Conservation (phyloP, 2,797 vertebrate genomes). For the Smutsia temminckii region DNA sequence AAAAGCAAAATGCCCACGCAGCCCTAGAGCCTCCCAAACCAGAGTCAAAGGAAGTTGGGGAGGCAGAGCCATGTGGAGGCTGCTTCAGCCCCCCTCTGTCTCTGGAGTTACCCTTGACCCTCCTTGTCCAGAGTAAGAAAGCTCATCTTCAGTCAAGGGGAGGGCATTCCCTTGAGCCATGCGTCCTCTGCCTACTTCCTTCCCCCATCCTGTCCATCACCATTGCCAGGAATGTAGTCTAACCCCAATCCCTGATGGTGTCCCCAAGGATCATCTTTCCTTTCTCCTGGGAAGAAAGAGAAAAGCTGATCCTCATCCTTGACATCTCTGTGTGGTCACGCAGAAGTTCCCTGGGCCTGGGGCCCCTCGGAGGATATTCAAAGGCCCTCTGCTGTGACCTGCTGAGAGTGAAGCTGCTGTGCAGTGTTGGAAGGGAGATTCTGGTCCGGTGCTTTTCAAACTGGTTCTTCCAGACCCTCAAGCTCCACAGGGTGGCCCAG, state of each 20-base stretch:
- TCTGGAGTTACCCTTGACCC: background rate
- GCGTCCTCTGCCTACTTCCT: background rate
- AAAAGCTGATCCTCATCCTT: background rate
- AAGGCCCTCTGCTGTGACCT: background rate
- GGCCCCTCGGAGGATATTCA: background rate
- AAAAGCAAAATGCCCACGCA: constrained; percentile 67
- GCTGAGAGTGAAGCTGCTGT: background rate
- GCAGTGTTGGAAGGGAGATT: no score
- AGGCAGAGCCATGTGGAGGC: background rate
- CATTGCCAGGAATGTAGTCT: background rate
- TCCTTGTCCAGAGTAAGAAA: background rate
- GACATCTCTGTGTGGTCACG: background rate
- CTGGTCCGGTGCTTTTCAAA: background rate
- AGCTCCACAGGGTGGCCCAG: background rate
- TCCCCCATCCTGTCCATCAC: background rate
- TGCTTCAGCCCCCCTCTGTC: background rate
- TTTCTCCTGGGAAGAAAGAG: background rate
- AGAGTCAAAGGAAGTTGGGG: background rate
- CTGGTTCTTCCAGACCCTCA: background rate
- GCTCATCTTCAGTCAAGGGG: background rate
- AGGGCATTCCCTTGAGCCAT: background rate
- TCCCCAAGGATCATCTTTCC: background rate
- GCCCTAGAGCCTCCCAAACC: constrained; percentile 40
- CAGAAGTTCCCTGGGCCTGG: background rate
- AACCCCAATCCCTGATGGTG: background rate